Conservation (phyloP, 2,888 invertebrate genomes). For the Nycteola revayana region DNA sequence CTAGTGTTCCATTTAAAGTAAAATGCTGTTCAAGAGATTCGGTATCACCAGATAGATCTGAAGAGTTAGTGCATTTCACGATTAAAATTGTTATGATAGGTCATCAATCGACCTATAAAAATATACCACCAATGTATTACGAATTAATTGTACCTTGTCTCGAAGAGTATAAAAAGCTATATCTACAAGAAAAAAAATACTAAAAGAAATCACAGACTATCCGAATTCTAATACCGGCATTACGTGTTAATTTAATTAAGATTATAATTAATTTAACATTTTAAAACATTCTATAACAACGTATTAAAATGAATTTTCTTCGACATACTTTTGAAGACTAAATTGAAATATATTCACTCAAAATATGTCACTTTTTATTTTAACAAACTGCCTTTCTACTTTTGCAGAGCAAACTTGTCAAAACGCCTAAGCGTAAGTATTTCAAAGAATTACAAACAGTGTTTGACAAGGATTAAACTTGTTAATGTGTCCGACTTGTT, state of each 20-base stretch:
- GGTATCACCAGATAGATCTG: slow-evolving; percentile 15
- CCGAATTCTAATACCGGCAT: too few species aligned
- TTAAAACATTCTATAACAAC: too few species aligned
- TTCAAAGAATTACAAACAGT: slow-evolving; percentile 40
- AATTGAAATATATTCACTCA: too few species aligned
- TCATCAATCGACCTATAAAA: slow-evolving; percentile 42
- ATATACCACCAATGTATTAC: slow-evolving; percentile 58
- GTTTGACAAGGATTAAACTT: slow-evolving; percentile 62
- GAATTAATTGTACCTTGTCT: slow-evolving; percentile 62
- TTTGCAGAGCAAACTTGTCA: not conserved
- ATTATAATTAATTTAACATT: too few species aligned
- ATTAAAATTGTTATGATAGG: slow-evolving; percentile 56
- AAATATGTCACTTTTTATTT: too few species aligned
- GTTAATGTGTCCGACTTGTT: slow-evolving; percentile 53
- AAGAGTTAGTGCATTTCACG: slow-evolving; percentile 57
- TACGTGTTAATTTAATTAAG: too few species aligned
- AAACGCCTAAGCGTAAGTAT: not conserved
- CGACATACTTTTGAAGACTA: too few species aligned
- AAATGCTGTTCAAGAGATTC: slow-evolving; percentile 45
- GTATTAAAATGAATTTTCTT: too few species aligned
- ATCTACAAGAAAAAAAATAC: slow-evolving; percentile 36
- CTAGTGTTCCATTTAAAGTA: slow-evolving; percentile 42
- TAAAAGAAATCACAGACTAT: too few species aligned
- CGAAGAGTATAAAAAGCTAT: slow-evolving; percentile 44
- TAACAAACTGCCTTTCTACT: too few species aligned